Base-by-base conservation (phyloP, 2,797 vertebrate genomes). In the Lates japonicus region DNA sequence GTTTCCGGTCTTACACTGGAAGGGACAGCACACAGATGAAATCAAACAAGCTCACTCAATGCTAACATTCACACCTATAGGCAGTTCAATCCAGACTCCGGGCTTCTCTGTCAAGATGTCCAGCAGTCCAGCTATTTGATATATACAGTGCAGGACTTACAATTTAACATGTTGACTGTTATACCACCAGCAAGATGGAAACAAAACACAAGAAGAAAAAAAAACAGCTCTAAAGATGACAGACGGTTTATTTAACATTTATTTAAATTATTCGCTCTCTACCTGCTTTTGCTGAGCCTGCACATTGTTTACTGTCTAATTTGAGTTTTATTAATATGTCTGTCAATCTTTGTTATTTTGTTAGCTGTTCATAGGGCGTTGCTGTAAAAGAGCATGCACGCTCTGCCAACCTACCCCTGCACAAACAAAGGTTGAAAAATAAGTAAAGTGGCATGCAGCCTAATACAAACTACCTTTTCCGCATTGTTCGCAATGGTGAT, bases 11-110 rank as follows among this genome's bases (percentile, higher is more conserved):
- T 25, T 58, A 73, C 48, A 74, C 20, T 1, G 25, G 25, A 29
- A 60, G n/a, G 19, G 29, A 59, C 17, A 16, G 19, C 62, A 73
- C 48, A 74, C 25, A 64, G n/a, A 77, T 8, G 29, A 59, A 80
- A 59, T 51, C 14, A 37, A 70, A 70, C 76, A 69, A 48, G n/a
- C 33, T 70, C 20, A 48, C 62, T 73, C 52, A 44, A 29, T 16
- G 16, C n/a, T 63, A 63, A 59, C 22, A 22, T 55, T 66, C 20
- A 66, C 60, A 77, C 5, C 22, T 37, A 25, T 25, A 52, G 31
- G n/a, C 42, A 37, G n/a, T 51, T 59, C n/a, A 70, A 55, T 49
- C 46, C 52, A 59, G 44, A 71, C 41, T 39, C 14, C 51, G 19
- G 19, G 46, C n/a, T 59, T 59, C 41, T 31, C 49, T 52, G 46